Percentiles rank a stretch among this genome's conserved stretches.
Evolutionary conservation across 2,113 vertebrate genomes (phyloP).

Genomic region (Misgurnus mizolepis): DNA sequence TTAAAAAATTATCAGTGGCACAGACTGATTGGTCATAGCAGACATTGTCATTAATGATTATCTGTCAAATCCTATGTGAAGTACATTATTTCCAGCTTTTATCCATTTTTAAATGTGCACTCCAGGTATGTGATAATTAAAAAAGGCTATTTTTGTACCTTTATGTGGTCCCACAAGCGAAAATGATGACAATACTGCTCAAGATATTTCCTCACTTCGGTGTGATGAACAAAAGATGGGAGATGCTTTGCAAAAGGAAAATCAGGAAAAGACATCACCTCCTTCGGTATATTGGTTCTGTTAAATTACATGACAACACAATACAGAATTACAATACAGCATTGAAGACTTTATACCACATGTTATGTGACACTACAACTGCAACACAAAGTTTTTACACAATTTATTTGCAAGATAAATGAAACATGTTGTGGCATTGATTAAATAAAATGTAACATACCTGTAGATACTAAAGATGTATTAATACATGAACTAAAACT

Average conservation of each 20-base stretch:
- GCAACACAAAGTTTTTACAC: background rate
- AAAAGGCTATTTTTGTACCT: conserved; percentile 58
- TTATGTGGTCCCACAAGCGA: conserved; percentile 68
- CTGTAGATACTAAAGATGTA: too few species aligned
- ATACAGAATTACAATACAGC: background rate
- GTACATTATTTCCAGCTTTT: background rate
- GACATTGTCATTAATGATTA: background rate
- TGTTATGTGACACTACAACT: background rate
- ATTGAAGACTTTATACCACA: background rate
- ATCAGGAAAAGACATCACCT: conserved; percentile 84
- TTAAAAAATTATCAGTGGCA: background rate
- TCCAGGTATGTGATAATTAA: background rate
- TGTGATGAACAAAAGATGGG: conserved; percentile 76
- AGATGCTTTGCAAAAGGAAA: conserved; percentile 75
- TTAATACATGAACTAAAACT: too few species aligned
- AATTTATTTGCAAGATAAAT: too few species aligned
- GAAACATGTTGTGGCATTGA: too few species aligned
- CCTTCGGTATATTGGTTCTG: conserved; percentile 85
- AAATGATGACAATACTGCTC: conserved; percentile 71
- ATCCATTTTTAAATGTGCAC: background rate
- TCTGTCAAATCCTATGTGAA: background rate
- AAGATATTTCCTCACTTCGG: conserved; percentile 75
- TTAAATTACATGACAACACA: background rate
- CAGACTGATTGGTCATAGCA: background rate
- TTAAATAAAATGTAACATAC: too few species aligned